These are phyloP conservation scores for Drosophila azteca DNA, from an alignment of 1,140 invertebrate genomes.

Conservation along the genomic window DNA sequence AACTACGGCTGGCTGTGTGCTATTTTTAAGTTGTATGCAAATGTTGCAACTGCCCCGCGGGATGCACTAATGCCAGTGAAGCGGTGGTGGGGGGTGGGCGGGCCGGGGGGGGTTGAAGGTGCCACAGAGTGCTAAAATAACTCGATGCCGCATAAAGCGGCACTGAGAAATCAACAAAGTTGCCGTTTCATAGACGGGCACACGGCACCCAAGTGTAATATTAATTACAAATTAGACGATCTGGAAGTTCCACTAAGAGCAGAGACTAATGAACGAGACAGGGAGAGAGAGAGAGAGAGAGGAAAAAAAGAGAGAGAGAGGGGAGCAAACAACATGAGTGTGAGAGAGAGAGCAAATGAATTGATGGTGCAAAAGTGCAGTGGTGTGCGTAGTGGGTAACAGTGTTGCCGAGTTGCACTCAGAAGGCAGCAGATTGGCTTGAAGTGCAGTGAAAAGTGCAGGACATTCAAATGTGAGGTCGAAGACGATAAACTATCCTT, in stretches of 20 bases:
- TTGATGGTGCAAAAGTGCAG: conserved; percentile 1
- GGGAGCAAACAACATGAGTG: neutral
- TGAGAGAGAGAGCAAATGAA: neutral
- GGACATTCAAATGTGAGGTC: neutral
- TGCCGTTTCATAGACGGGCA: neutral
- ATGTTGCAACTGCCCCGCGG: conserved; percentile 36
- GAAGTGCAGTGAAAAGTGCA: neutral
- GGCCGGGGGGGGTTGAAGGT: neutral
- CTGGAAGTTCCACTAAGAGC: conserved; percentile 1
- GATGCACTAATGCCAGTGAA: conserved; percentile 4
- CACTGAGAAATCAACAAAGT: conserved; percentile 35
- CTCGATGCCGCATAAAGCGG: conserved; percentile 28
- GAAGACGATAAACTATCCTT: neutral
- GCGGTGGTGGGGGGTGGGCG: neutral
- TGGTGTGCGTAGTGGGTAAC: neutral
- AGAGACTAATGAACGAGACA: conserved; percentile 6
- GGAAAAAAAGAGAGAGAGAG: neutral
- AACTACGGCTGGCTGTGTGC: conserved; percentile 57
- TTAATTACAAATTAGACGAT: conserved; percentile 31
- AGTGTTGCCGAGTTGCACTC: conserved; percentile 35
- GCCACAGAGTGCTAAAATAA: conserved; percentile 43
- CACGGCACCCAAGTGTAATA: conserved; percentile 8
- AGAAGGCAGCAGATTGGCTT: neutral
- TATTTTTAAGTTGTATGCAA: conserved; percentile 65
- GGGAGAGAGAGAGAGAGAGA: neutral